These are phyloP conservation scores for Bostrychus sinensis DNA, from an alignment of 2,113 vertebrate species.

Conservation along the genomic window DNA sequence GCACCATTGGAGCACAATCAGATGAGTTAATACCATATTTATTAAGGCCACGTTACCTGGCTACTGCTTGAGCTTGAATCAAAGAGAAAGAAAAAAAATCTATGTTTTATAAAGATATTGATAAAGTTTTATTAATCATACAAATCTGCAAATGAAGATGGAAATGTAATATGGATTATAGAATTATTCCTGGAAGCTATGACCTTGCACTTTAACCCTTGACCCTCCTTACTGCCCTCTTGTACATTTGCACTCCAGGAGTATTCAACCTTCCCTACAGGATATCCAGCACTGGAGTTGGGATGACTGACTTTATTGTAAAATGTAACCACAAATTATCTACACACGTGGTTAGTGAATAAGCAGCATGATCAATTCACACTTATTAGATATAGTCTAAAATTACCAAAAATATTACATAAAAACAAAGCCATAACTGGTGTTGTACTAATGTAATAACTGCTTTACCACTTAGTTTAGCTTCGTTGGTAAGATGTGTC, in stretches of 20 bases:
- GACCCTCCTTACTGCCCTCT: constrained; percentile 60
- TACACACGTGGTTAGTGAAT: constrained; percentile 37
- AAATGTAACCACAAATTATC: constrained; percentile 36
- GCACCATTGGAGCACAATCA: constrained; percentile 79
- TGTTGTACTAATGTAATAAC: constrained; percentile 52
- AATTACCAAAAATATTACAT: constrained; percentile 39
- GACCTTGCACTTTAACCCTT: constrained; percentile 80
- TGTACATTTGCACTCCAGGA: constrained; percentile 78
- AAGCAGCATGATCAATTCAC: constrained; percentile 52
- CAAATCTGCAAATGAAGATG: constrained; percentile 62
- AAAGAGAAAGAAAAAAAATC: constrained; percentile 52
- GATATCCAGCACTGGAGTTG: constrained; percentile 50
- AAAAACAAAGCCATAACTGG: constrained; percentile 75
- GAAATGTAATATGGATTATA: constrained; percentile 59
- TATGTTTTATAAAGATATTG: constrained; percentile 73
- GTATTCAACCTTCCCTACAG: constrained; percentile 58
- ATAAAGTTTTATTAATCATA: constrained; percentile 67
- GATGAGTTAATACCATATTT: constrained; percentile 50
- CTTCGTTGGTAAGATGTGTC: constrained; percentile 50
- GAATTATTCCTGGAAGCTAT: constrained; percentile 65
- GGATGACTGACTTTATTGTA: constrained; percentile 46
- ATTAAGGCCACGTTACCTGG: constrained; percentile 48
- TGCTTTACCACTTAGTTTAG: constrained; percentile 56
- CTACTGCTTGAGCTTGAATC: constrained; percentile 60
- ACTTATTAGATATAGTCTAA: constrained; percentile 47